Evolutionary conservation across 2,113 vertebrate genomes (phyloP), one percentile per base, ranked within the genome.

Genomic region (Lampris megalopsis): DNA sequence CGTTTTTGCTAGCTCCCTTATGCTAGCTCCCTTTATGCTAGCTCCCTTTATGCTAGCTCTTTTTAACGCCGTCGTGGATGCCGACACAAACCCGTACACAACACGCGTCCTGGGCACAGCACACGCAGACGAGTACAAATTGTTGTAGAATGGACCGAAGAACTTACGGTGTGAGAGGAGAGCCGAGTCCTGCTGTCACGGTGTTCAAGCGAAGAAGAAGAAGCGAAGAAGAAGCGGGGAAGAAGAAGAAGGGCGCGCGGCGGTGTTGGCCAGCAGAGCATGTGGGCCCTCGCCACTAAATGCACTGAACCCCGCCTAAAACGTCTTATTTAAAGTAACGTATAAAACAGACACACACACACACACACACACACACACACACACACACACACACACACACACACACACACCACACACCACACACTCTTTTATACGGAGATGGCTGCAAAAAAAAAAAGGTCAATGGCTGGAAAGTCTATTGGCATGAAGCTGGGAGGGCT

Each of bases 291-390:
- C 42, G 81, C 92, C 92, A 92, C 92, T 89, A 90, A 93, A 82
- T 79, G 78, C 8, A 82, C 84, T 50, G 83, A 91, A 93, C 93
- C 91, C 94, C 92, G 93, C 94, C 94, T 94, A 93, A 89, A 88
- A 84, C 53, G 40, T 83, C 84, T 91, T 92, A 93, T 94, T 93
- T 94, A 86, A 93, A 84, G 59, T 75, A 74, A 84, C 78, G 61
- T 74, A 80, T 83, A 80, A 92, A 91, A 74, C 86, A 86, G 85
- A 63, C 77, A n/a, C 60, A 24, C 24, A 24, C 24, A 24, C 24
- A 24, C 24, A 24, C 24, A 24, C 24, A 24, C 24, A 24, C 24
- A 24, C 24, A 24, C 24, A 63, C 77, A n/a, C 60, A 24, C 24
- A 24, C 24, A 24, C 24, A 24, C 24, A 24, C 24, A 63, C 77